These are phyloP conservation scores for Anoura caudifer DNA, from an alignment of 2,113 vertebrate genomes.

Conservation along the genomic window DNA sequence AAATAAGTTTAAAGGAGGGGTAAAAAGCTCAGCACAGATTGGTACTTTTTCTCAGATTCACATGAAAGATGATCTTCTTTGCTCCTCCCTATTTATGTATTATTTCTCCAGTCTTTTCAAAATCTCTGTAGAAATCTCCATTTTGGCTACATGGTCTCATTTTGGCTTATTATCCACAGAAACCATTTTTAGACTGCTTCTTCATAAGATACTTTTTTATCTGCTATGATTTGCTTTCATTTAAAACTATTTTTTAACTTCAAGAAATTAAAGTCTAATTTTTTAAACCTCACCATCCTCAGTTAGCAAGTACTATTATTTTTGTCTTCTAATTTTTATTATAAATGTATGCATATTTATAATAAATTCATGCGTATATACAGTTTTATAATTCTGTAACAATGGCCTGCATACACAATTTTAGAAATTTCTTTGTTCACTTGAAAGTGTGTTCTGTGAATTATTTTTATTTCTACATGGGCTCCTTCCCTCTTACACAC, in stretches of 20 bases:
- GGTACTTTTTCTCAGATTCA: background rate
- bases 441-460: background rate
- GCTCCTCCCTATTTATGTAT: background rate
- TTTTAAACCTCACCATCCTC: background rate
- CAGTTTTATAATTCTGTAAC: background rate
- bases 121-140: background rate
- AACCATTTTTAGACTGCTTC: background rate
- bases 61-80: background rate
- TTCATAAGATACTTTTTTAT: background rate
- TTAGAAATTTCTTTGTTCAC: background rate
- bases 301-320: background rate
- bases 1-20: background rate
- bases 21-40: background rate
- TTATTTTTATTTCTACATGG: background rate
- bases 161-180: background rate
- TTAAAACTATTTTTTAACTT: constrained; percentile 8
- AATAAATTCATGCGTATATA: background rate
- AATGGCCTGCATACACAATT: background rate
- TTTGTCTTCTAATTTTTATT: background rate
- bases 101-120: background rate
- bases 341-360: background rate
- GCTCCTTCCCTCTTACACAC: background rate
- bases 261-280: background rate
- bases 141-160: background rate
- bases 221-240: background rate